Percentiles rank a stretch among this genome's conserved stretches.
Evolutionary conservation across 2,113 vertebrate genomes (phyloP).

Genomic region (Acanthisitta chloris): DNA sequence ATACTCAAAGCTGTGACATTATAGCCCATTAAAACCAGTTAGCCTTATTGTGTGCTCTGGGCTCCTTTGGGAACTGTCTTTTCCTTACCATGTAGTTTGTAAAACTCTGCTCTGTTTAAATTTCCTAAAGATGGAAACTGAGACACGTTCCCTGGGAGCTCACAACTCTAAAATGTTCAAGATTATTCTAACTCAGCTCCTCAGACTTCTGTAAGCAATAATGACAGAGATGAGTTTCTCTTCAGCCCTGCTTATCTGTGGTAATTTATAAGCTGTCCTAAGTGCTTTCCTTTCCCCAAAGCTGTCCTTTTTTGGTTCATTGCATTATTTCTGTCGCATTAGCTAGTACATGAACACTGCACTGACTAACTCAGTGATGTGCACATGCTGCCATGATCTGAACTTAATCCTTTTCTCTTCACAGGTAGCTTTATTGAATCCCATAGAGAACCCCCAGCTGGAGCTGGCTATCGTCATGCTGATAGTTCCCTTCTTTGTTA

Average conservation of each 20-base stretch:
- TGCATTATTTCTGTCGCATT: not conserved
- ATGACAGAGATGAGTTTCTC: not conserved
- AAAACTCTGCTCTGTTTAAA: not conserved
- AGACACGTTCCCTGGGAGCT: not conserved
- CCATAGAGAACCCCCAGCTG: slow-evolving; percentile 89
- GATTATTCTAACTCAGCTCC: not conserved
- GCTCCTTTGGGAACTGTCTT: not conserved
- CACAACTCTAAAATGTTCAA: not conserved
- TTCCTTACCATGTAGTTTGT: not conserved
- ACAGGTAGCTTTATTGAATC: slow-evolving; percentile 90
- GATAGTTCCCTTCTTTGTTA: slow-evolving; percentile 96
- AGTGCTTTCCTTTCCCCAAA: not conserved
- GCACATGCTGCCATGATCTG: not conserved
- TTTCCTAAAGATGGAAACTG: not conserved
- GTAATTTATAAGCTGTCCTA: not conserved
- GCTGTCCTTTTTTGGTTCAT: not conserved
- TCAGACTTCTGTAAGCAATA: slow-evolving; percentile 13
- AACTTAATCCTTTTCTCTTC: slow-evolving; percentile 56
- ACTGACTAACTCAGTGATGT: not conserved
- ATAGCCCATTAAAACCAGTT: not conserved
- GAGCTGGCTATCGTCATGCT: slow-evolving; percentile 97
- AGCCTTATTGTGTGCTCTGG: not conserved
- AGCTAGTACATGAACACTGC: not conserved
- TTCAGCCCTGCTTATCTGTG: not conserved
- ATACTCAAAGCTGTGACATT: not conserved